phyloP scores from a whole-genome alignment of 2,888 invertebrate species.

The Pseudeuparius sepicola region DNA sequence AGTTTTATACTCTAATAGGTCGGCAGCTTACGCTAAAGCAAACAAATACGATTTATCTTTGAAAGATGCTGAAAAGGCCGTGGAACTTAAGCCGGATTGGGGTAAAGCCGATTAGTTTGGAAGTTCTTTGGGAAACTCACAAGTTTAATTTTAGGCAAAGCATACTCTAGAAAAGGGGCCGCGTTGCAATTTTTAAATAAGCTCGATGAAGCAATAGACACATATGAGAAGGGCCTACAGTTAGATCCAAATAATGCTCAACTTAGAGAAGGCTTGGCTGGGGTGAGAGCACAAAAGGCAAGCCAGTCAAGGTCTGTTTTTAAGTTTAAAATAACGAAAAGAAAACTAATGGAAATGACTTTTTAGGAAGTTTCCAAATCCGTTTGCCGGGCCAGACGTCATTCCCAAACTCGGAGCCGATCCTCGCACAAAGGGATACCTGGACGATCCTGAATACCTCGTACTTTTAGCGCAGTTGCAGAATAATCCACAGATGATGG shows the following conservation, averaged over 20 bases:
- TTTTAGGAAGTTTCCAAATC: slow-evolving; percentile 36
- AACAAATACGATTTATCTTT: slow-evolving; percentile 65
- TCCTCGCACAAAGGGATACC: slow-evolving; percentile 57
- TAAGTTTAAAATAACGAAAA: neutral
- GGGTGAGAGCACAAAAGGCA: slow-evolving; percentile 45
- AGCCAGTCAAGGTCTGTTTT: slow-evolving; percentile 1
- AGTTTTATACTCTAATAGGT: slow-evolving; percentile 84
- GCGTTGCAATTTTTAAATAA: slow-evolving; percentile 69
- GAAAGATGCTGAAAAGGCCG: slow-evolving; percentile 76
- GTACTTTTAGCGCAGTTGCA: slow-evolving; percentile 52
- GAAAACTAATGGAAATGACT: neutral
- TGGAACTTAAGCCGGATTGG: slow-evolving; percentile 75
- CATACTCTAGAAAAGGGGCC: slow-evolving; percentile 81
- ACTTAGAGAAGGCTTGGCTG: slow-evolving; percentile 55
- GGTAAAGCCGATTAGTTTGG: too few species aligned
- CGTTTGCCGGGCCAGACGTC: slow-evolving; percentile 47
- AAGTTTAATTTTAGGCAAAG: too few species aligned
- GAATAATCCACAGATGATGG: slow-evolving; percentile 52
- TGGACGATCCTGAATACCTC: slow-evolving; percentile 67
- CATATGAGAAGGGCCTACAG: slow-evolving; percentile 64
- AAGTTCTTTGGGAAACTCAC: too few species aligned
- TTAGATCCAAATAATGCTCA: slow-evolving; percentile 65
- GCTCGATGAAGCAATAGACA: slow-evolving; percentile 62
- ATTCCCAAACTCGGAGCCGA: slow-evolving; percentile 54
- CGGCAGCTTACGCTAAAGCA: slow-evolving; percentile 80